Base-by-base conservation (phyloP, 2,113 vertebrate genomes). In the Poecile atricapillus region DNA sequence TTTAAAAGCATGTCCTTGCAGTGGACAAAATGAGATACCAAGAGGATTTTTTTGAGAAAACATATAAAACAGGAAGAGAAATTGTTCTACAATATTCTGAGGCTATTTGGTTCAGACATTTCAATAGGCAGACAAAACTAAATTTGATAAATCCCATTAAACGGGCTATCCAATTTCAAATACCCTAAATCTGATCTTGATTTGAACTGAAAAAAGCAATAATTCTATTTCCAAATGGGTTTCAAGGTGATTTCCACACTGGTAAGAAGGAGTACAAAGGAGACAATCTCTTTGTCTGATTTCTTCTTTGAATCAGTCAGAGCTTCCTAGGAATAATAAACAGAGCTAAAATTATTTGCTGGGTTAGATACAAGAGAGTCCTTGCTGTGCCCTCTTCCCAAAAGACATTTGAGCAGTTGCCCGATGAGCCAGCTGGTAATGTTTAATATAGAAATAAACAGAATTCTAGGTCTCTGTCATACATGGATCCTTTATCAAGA, bases 381-480 rank as follows among this genome's bases (percentile, higher is more conserved):
- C 65, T 92, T 77, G 64, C 65, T 78, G 39, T 90, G 73, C 90
- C 83, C 86, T 94, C 83, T 67, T 95, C 74, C 62, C 83, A 84
- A 89, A 85, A 87, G 68, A 83, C 41, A 58, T 80, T 86, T 90
- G 88, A 96, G 64, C 49, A 92, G 23, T 60, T 84, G 76, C 79
- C 92, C 13, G 0, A 60, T 4, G 6, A 75, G 60, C n/a, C 92
- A 97, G 90, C 71, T 95, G 92, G 56, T 78, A 95, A 92, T 46
- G 44, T 74, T 96, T 92, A 97, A 79, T 47, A 81, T 0, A 93
- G 71, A 88, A 95, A 56, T 80, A 95, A 96, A 95, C 79, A 95
- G 63, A 96, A 88, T 90, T 93, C 82, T 93, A 94, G 71, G 64
- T 74, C 90, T 94, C 89, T 95, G 59, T 90, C 71, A 87, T 86